Evolutionary conservation across 2,113 vertebrate species (phyloP).

Genomic region (Abramis brama): DNA sequence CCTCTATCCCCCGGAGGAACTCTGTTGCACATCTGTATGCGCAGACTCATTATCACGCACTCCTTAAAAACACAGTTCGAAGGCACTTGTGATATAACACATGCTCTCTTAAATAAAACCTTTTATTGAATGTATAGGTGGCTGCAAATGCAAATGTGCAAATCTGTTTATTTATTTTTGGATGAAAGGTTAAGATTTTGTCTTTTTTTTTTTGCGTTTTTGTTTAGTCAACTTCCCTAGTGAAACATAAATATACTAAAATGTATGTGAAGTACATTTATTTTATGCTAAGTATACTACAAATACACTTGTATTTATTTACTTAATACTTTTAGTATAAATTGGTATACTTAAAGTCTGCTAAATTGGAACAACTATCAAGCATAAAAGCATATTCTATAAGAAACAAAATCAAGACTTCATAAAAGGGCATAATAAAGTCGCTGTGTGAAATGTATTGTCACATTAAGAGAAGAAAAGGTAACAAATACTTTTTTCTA

Average conservation of each 20-base stretch:
- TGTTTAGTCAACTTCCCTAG: too few species aligned
- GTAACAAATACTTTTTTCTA: background rate
- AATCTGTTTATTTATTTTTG: background rate
- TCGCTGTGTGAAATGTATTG: background rate
- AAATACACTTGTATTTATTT: too few species aligned
- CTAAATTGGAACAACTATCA: too few species aligned
- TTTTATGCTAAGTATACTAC: too few species aligned
- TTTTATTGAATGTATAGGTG: background rate
- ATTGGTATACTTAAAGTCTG: too few species aligned
- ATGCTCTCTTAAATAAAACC: background rate
- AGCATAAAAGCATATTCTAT: too few species aligned
- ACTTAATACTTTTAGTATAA: too few species aligned
- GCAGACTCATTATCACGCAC: constrained; percentile 1
- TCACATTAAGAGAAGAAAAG: background rate
- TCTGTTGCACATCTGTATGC: constrained; percentile 13
- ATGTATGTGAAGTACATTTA: too few species aligned
- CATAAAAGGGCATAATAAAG: too few species aligned
- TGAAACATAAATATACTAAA: too few species aligned
- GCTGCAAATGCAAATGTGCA: background rate
- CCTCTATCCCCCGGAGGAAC: background rate
- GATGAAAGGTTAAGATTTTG: constrained; percentile 13
- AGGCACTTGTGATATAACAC: background rate
- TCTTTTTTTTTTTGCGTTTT: too few species aligned
- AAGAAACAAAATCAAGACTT: too few species aligned
- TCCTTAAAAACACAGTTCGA: background rate